Base-by-base conservation (phyloP, 2,113 vertebrate species). In the Falco punctatus region DNA sequence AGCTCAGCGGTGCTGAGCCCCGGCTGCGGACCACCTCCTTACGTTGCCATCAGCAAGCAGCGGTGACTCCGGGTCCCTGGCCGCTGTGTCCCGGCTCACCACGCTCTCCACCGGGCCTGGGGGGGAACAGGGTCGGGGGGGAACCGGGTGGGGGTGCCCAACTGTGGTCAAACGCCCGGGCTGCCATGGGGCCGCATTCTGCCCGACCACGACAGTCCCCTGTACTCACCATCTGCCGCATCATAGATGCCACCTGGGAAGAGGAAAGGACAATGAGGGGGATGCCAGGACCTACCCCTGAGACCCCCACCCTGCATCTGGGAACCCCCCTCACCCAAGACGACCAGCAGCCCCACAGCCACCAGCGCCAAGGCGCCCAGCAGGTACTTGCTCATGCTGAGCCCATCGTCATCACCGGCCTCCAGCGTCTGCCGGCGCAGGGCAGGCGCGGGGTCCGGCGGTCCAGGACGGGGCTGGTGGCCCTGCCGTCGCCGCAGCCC, bases 321-420 rank as follows among this genome's bases (percentile, higher is more conserved):
- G 30, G 48, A 24, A 33, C 2, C 6, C 4, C 30, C 64, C 97
- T 98, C 87, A 99, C 99, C 98, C 1, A 98, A 98, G 86, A 99
- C 94, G 24, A 99, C 95, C 71, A 99, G 97, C 64, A 99, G 96
- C 7, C 98, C 99, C 7, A 99, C 83, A 4, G 98, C 98, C 13
- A 99, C 74, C 74, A 99, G 86, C 1, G 98, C 98, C 62, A 99
- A 55, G 9, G 98, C 98, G 9, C 98, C 99, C 3, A 99, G 97
- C 86, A 99, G 97, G 95, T 98, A 99, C 92, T 98, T 98, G 97
- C 98, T 99, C 89, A 98, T 52, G 30, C 97, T 98, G 86, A 99
- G 48, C 81, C 97, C 93, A 1, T 96, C 20, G 90, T 98, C 33
- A 3, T 94, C 96, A 5, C 96, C 97, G 6, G 90, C 58, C 3